Evolutionary conservation across 1,140 invertebrate genomes (phyloP), one percentile per base, ranked within the genome.

Genomic region (Drosophila lacertosa): DNA sequence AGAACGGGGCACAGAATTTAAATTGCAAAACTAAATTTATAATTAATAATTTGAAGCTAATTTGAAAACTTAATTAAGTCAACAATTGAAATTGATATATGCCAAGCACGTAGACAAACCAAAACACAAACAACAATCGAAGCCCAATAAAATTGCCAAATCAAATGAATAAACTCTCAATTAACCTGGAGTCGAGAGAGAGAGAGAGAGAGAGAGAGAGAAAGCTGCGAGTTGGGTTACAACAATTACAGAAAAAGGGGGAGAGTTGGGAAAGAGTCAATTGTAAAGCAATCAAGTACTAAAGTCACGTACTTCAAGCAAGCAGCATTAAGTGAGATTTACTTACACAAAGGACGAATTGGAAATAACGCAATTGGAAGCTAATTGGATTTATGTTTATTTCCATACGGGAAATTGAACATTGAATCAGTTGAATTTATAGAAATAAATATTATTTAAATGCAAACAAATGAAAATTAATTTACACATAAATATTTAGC

Each of bases 11-110:
- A 16, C 5, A 15, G 7, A n/a, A n/a, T n/a, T 29, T 35, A 4
- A 44, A 10, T 39, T 47, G 18, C 18, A 9, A n/a, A n/a, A 15
- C n/a, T 35, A 13, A 35, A 59, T 35, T 59, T 37, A 20, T 39
- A 11, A 35, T 20, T 7, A 50, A 39, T 40, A 39, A 50, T 40
- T 39, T 40, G 11, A n/a, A n/a, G 15, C 26, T 50, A 10, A 26
- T 40, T 50, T 39, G 22, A 5, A 20, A 45, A 20, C 18, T 22
- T 37, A 26, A 60, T 26, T 51, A 29, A 24, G 7, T 11, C 33
- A 16, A 18, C 58, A 62, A 40, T 51, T 62, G 22, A 40, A 18
- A 54, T 40, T 11, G 22, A 54, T 54, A 53, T 35, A 53, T 53
- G 18, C 18, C 5, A 13, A 40, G 37, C 51, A 54, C 35, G 35